Conservation (phyloP, 2,888 invertebrate species). For the Calliopum simillimum region DNA sequence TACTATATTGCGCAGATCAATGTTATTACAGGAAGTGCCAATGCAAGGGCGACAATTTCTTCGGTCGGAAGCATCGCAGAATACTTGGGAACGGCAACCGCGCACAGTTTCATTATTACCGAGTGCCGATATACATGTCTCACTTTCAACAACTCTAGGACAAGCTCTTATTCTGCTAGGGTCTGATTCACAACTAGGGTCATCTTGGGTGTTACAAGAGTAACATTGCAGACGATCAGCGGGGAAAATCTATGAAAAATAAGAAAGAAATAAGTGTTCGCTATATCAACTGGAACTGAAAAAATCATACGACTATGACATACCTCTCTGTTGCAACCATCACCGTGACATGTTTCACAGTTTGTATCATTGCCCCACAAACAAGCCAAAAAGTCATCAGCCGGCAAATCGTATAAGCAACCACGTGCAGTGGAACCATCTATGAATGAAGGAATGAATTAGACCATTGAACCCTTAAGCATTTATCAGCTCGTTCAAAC, state of each 20-base stretch:
- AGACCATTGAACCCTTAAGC: neutral
- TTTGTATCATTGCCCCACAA: slow-evolving; percentile 53
- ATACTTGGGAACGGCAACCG: slow-evolving; percentile 56
- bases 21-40: slow-evolving; percentile 56
- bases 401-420: slow-evolving; percentile 54
- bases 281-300: neutral
- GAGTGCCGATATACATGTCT: slow-evolving; percentile 54
- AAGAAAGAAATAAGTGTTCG: too few relatives aligned
- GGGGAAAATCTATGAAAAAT: slow-evolving; percentile 56
- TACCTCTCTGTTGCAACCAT: slow-evolving; percentile 61
- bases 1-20: slow-evolving; percentile 55
- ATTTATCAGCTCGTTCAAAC: slow-evolving; percentile 23
- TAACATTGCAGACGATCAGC: slow-evolving; percentile 57
- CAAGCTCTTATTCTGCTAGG: slow-evolving; percentile 52
- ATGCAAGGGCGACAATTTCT: slow-evolving; percentile 58
- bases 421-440: slow-evolving; percentile 59
- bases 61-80: slow-evolving; percentile 53
- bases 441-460: slow-evolving; percentile 38
- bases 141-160: slow-evolving; percentile 49
- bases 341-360: slow-evolving; percentile 52
- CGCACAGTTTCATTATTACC: slow-evolving; percentile 56
- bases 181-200: slow-evolving; percentile 55
- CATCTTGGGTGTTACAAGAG: slow-evolving; percentile 55
- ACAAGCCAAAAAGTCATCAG: slow-evolving; percentile 53
- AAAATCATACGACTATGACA: neutral